phyloP scores from a whole-genome alignment of 2,797 vertebrate species.

The Anas flavirostris region DNA sequence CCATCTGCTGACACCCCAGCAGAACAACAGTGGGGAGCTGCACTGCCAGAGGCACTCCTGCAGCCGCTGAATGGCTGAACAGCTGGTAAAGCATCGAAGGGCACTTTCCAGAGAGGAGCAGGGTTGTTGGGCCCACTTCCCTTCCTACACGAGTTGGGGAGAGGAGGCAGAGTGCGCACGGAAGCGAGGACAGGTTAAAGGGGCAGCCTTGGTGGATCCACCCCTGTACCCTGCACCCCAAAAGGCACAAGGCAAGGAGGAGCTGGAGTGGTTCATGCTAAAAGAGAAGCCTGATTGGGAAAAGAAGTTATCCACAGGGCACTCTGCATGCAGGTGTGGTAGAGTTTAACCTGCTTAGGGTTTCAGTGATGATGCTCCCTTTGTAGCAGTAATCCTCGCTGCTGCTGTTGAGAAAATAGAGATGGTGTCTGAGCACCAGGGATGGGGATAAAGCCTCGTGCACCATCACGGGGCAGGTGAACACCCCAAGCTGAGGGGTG shows the following conservation, averaged over 20 bases:
- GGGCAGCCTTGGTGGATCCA: rapidly evolving
- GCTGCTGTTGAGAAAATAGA: neutral
- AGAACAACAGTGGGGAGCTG: slow-evolving; percentile 65
- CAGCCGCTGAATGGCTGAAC: slow-evolving; percentile 68
- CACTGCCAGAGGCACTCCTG: slow-evolving; percentile 68
- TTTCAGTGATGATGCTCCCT: neutral
- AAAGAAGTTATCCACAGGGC: neutral
- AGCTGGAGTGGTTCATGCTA: neutral
- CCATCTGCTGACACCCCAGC: slow-evolving; percentile 75
- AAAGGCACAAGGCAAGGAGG: rapidly evolving
- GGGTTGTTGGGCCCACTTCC: neutral
- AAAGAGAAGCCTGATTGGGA: neutral
- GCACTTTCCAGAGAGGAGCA: slow-evolving; percentile 23
- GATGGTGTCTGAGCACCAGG: rapidly evolving
- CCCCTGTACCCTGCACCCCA: neutral
- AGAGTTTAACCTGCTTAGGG: neutral
- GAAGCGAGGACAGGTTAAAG: neutral
- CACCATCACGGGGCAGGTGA: neutral
- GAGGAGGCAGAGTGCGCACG: neutral
- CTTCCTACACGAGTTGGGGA: rapidly evolving
- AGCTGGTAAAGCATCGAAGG: slow-evolving; percentile 69
- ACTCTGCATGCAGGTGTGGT: rapidly evolving
- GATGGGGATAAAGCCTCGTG: neutral
- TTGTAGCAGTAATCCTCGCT: neutral
- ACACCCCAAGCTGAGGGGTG: neutral